Evolutionary conservation across 2,113 vertebrate species (phyloP).

Genomic region (Mola mola): DNA sequence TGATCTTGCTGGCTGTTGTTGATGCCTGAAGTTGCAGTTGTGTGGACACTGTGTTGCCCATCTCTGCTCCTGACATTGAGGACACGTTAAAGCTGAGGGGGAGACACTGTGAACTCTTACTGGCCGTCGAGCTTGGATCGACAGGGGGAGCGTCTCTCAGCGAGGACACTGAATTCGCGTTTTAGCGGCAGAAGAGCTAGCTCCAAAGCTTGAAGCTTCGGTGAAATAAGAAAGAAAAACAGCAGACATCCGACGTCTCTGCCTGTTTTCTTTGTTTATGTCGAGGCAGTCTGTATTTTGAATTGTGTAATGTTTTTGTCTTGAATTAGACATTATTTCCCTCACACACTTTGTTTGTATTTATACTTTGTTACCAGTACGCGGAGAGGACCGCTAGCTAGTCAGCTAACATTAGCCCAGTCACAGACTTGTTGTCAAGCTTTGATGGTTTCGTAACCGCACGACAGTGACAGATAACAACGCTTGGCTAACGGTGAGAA

Average conservation of each 20-base stretch:
- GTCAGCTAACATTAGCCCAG: constrained; percentile 57
- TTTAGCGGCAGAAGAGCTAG: constrained; percentile 49
- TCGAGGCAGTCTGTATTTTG: constrained; percentile 32
- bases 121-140: neutral
- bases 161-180: constrained; percentile 17
- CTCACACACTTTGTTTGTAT: constrained; percentile 33
- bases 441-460: constrained; percentile 61
- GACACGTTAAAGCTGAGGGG: constrained; percentile 22
- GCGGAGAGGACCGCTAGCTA: constrained; percentile 33
- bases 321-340: constrained; percentile 4
- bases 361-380: constrained; percentile 8
- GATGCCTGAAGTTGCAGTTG: constrained; percentile 77
- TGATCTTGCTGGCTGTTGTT: constrained; percentile 82
- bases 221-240: constrained; percentile 49
- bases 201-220: constrained; percentile 48
- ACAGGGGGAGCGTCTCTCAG: constrained; percentile 7
- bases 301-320: neutral
- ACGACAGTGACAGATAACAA: constrained; percentile 17
- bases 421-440: constrained; percentile 45
- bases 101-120: constrained; percentile 34
- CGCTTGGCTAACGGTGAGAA: neutral
- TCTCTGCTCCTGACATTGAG: constrained; percentile 47
- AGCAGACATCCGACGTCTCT: constrained; percentile 33
- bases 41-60: constrained; percentile 64
- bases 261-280: constrained; percentile 46